phyloP scores from a whole-genome alignment of 2,888 invertebrate genomes.

The Euzophera pinguis region DNA sequence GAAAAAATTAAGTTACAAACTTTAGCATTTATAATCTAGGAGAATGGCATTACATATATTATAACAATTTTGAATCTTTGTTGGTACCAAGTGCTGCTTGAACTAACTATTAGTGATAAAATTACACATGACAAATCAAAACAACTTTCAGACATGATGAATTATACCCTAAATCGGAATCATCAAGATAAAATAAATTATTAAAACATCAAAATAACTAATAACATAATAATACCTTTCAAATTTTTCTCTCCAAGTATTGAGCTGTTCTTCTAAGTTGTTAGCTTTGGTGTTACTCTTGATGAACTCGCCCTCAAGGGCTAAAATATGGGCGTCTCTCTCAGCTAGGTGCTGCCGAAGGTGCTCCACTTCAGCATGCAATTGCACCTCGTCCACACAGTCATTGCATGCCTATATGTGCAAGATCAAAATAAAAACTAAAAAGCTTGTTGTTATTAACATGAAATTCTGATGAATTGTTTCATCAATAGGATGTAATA shows the following conservation, averaged over 20 bases:
- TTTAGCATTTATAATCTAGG: too few relatives aligned
- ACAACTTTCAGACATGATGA: too few relatives aligned
- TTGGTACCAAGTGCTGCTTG: too few relatives aligned
- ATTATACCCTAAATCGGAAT: too few relatives aligned
- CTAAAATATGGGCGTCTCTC: slow-evolving; percentile 89
- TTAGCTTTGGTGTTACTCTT: slow-evolving; percentile 89
- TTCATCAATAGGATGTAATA: too few relatives aligned
- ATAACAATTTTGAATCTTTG: too few relatives aligned
- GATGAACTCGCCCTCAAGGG: slow-evolving; percentile 92
- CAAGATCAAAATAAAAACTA: slow-evolving; percentile 49
- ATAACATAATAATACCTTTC: slow-evolving; percentile 78
- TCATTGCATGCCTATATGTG: slow-evolving; percentile 69
- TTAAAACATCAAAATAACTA: too few relatives aligned
- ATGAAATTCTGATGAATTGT: not conserved
- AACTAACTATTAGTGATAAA: too few relatives aligned
- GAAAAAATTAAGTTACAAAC: too few relatives aligned
- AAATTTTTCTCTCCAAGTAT: slow-evolving; percentile 96
- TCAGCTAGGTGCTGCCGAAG: slow-evolving; percentile 90
- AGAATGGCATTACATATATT: too few relatives aligned
- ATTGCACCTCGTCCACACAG: slow-evolving; percentile 78
- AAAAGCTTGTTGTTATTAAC: slow-evolving; percentile 31
- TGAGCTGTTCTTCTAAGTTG: slow-evolving; percentile 89
- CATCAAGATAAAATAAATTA: too few relatives aligned
- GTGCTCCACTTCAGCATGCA: slow-evolving; percentile 93
- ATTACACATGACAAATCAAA: too few relatives aligned